These are phyloP conservation scores for Eueremaeus valkanovi DNA, from an alignment of 2,888 invertebrate species.

Conservation along the genomic window DNA sequence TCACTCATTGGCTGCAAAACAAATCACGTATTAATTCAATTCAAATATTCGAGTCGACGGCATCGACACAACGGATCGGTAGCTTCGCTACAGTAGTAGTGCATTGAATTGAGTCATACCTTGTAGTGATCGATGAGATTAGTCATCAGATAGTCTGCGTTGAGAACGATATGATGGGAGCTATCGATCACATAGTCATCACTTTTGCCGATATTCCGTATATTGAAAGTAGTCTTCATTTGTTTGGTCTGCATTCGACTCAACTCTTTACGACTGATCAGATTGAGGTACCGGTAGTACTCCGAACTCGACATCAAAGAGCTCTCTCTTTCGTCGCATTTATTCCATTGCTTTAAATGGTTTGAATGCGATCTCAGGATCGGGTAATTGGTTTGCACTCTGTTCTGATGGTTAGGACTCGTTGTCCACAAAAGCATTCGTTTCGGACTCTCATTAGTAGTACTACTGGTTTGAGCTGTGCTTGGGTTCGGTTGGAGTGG, in stretches of 20 bases:
- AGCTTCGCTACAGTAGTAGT: too few relatives aligned
- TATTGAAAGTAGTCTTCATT: neutral
- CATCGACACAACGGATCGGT: too few relatives aligned
- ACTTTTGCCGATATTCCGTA: neutral
- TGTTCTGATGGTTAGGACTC: neutral
- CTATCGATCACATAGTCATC: neutral
- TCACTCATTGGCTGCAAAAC: neutral
- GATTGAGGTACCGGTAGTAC: neutral
- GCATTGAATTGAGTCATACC: neutral
- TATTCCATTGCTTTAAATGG: neutral
- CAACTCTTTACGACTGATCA: neutral
- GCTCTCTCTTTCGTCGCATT: constrained; percentile 10
- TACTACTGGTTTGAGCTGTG: too few relatives aligned
- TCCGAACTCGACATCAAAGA: neutral
- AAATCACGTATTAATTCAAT: too few relatives aligned
- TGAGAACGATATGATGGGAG: neutral
- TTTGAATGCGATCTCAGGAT: neutral
- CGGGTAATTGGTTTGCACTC: neutral
- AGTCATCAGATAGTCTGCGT: neutral
- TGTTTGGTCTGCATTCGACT: neutral
- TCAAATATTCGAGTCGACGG: too few relatives aligned
- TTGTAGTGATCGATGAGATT: neutral
- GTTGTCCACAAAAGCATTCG: neutral
- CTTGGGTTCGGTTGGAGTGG: too few relatives aligned
- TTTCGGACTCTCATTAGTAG: neutral